A percentile compares a stretch with the other conserved stretches of the same genome.
phyloP scores from a whole-genome alignment of 2,113 vertebrate species.

The Gadus macrocephalus region DNA sequence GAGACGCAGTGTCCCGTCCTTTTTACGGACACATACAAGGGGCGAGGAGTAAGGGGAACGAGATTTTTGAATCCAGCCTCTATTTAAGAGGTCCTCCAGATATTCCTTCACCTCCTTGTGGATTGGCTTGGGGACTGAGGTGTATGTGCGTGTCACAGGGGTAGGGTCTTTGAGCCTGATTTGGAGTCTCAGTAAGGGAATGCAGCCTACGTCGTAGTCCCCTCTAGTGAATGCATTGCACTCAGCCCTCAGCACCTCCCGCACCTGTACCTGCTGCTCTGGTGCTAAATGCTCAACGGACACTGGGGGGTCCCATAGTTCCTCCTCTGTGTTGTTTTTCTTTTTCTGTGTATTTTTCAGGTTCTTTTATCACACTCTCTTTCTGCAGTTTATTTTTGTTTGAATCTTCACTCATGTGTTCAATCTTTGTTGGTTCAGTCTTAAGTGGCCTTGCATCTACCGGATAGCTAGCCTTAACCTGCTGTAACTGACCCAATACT shows the following conservation, averaged over 20 bases:
- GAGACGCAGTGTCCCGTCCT: conserved; percentile 1
- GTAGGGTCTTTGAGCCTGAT: no score
- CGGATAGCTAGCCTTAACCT: not conserved
- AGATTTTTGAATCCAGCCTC: conserved; percentile 7
- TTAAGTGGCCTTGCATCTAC: not conserved
- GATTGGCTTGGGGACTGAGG: conserved; percentile 13
- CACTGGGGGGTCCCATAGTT: no score
- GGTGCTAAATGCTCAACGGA: no score
- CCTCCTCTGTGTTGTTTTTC: no score
- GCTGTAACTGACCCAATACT: not conserved
- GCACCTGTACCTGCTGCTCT: no score
- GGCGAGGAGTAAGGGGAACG: not conserved
- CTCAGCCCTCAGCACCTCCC: no score
- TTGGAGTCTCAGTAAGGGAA: no score
- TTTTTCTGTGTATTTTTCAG: no score
- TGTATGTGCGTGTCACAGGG: not conserved
- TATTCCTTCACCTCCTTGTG: not conserved
- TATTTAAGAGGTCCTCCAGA: not conserved
- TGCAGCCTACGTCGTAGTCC: no score
- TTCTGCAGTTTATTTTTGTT: no score
- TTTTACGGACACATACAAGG: not conserved
- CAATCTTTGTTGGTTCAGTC: not conserved
- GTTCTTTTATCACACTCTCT: no score
- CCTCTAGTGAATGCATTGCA: no score
- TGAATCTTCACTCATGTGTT: not conserved